Evolutionary conservation across 2,888 invertebrate species (phyloP).

Genomic region (Tetranychus truncatus): DNA sequence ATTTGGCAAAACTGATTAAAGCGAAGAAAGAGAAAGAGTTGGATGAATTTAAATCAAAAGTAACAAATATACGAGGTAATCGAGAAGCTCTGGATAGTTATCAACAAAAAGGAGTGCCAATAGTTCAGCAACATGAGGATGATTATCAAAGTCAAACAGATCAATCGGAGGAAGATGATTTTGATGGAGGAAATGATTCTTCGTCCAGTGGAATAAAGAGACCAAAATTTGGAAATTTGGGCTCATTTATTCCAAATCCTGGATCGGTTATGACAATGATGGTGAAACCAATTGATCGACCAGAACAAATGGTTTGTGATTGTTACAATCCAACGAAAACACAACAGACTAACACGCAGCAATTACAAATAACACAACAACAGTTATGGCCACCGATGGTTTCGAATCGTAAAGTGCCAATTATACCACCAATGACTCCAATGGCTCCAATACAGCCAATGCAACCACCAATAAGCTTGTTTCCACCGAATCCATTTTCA

Average conservation of each 20-base stretch:
- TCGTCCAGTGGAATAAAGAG: background rate
- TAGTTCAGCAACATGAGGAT: slow-evolving; percentile 8
- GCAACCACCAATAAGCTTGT: background rate
- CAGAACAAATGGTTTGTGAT: background rate
- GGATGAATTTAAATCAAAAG: background rate
- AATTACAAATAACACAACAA: background rate
- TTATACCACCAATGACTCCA: background rate
- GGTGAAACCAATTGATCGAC: background rate
- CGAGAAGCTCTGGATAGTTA: background rate
- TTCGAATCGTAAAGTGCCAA: background rate
- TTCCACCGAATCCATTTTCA: background rate
- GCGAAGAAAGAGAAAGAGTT: slow-evolving; percentile 1
- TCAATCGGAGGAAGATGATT: background rate
- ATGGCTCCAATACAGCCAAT: background rate
- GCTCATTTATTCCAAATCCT: background rate
- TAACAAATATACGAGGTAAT: background rate
- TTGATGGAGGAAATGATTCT: background rate
- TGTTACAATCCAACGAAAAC: background rate
- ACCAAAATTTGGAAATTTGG: background rate
- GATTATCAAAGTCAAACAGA: background rate
- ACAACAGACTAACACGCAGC: background rate
- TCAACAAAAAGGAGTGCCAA: background rate
- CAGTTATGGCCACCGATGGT: background rate
- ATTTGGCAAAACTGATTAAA: background rate
- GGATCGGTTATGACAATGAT: background rate